Base-by-base conservation (phyloP, 2,888 invertebrate species). In the Spodoptera littoralis region DNA sequence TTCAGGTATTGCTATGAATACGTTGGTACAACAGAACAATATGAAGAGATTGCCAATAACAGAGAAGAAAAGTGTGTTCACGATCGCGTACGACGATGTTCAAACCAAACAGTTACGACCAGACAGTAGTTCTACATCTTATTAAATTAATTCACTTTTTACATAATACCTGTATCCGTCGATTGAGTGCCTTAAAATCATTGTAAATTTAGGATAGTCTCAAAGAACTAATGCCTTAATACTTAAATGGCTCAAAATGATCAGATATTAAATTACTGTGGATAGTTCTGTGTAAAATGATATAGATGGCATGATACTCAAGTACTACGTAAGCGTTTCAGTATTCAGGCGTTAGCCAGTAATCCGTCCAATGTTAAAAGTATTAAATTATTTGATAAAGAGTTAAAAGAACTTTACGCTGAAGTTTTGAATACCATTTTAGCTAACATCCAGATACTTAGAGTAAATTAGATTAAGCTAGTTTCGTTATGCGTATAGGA, bases 41-140 rank as follows among this genome's bases (percentile, higher is more conserved):
- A 95, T 96, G 9, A 95, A 96, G 69, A 93, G 96, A 69, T 95
- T 97, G 80, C 96, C 96, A 18, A 97, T 97, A 67, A 96, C 97
- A 4, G 98, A 98, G 83, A 98, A 98, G 92, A 98, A 98, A 86
- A 98, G 98, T 86, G 97, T 98, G 36, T 98, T 98, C 84, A 98
- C 98, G 8, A 98, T 98, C 76, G 98, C 98, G 0, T 98, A 98
- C 85, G 98, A 97, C 83, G 98, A 98, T 83, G 97, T 98, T 81
- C 97, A 98, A 76, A 98, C 98, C 0, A 97, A 97, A 83, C 97
- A 97, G 84, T 93, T 98, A 59, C 93, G 97, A 82, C 96, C 97
- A 18, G 97, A 97, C 74, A 98, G 97, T 87, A 97, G 97, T 80
- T 96, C 97, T 6, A 97, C 97, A 48, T 97, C 97, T 41, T 94